Base-by-base conservation (phyloP, 2,113 vertebrate species). In the Mobula hypostoma region DNA sequence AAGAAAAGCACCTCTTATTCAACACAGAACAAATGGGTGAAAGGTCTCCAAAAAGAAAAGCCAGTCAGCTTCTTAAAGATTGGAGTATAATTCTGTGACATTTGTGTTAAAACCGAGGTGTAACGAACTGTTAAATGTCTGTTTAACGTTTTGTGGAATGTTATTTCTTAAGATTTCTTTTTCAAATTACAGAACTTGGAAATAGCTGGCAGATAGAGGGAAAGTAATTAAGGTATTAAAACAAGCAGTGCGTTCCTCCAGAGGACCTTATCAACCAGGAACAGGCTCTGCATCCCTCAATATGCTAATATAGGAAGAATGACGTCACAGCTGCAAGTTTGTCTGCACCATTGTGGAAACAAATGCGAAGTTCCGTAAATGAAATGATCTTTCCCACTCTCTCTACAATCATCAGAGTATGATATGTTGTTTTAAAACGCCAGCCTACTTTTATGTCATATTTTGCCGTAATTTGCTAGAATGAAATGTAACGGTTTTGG, bases 191-290 rank as follows among this genome's bases (percentile, higher is more conserved):
- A 94, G 88, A 95, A 95, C 94, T 95, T 95, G 94, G 96, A 96
- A 93, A 93, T 93, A 93, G 91, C 91, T 93, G 91, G 91, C 91
- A 93, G 91, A 93, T 93, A 93, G 96, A 95, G 95, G 29, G 95
- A 96, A 97, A 97, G 90, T 97, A 97, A 97, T 97, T 96, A 96
- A 96, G 96, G 97, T 96, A 96, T 97, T 97, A 96, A 96, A 97
- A 97, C 95, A 95, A 97, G 96, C 96, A 7, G 95, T 94, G 95
- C 96, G 96, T 97, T 97, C 96, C 97, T 97, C 96, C 95, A 94
- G 94, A 96, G 96, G 95, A 96, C 96, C 96, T 97, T 97, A 97
- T 97, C 97, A 95, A 95, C 95, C 95, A 95, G 94, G 94, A 95
- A 96, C 97, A 97, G 94, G 94, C 96, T 95, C 95, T 94, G 95